Base-by-base conservation (phyloP, 2,888 invertebrate genomes). In the Chloroclysta siterata region DNA sequence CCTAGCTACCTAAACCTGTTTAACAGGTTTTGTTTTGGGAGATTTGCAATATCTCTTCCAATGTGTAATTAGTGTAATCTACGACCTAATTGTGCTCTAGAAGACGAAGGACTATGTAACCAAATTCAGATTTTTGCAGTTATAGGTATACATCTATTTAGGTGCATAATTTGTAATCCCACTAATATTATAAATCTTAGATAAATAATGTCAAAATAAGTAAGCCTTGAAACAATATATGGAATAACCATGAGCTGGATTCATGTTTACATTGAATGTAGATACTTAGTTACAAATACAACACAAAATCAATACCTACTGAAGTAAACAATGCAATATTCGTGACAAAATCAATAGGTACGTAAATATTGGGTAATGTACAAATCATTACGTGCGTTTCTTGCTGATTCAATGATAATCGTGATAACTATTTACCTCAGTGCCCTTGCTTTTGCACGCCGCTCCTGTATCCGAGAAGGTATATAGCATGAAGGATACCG, bases 401-500 rank as follows among this genome's bases (percentile, higher is more conserved):
- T 29, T 29, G 28, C 29, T 14, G 11, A 60, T 57, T 53, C 6
- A 51, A 22, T 60, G 61, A 14, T 62, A 67, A 68, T 70, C 55
- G 33, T 59, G 56, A 15, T 65, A 63, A 65, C 57, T 64, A 65
- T 76, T 85, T 83, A 90, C 90, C 94, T 93, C 66, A 94, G 76
- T 53, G 94, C 95, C 81, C 94, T 94, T 5, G 94, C 94, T 80
- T 95, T 95, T 0, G 95, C 94, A 71, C 94, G 93, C 65, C 97
- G 94, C 74, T 97, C 97, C 74, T 97, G 96, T 56, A 97, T 88
- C 70, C 97, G 94, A 67, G 94, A 93, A 50, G 92, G 93, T 74
- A 95, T 93, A 66, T 97, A 96, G 83, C 97, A 97, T n/a, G 97
- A 95, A 55, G 97, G 97, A 80, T 95, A 94, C 73, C 94, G 93